Conservation (phyloP, 2,113 vertebrate species). For the Onychostoma macrolepis region DNA sequence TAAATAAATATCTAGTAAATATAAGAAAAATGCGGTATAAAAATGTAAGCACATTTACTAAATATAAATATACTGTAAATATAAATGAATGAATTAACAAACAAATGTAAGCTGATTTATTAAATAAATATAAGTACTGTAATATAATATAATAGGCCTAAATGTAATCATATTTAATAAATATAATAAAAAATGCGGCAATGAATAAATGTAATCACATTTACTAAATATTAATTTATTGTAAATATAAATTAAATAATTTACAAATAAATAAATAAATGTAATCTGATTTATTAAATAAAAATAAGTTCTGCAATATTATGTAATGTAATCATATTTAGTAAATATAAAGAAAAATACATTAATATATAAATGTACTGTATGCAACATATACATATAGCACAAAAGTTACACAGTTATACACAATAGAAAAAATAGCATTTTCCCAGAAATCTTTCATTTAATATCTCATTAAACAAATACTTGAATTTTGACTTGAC, state of each 20-base stretch:
- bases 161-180: background rate
- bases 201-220: background rate
- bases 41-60: background rate
- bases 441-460: background rate
- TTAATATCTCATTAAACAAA: background rate
- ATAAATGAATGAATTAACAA: background rate
- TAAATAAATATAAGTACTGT: background rate
- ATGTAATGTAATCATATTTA: background rate
- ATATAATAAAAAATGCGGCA: background rate
- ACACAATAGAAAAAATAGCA: too few species aligned
- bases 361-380: background rate
- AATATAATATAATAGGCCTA: background rate
- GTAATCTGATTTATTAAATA: background rate
- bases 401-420: too few species aligned
- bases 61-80: background rate
- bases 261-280: background rate
- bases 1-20: background rate
- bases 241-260: background rate
- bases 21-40: too few species aligned
- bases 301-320: too few species aligned
- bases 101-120: background rate
- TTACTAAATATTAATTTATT: background rate
- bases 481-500: too few species aligned
- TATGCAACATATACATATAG: too few species aligned
- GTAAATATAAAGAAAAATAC: background rate